Evolutionary conservation across 1,140 invertebrate genomes (phyloP), one percentile per base, ranked within the genome.

Genomic region (Drosophila insularis): DNA sequence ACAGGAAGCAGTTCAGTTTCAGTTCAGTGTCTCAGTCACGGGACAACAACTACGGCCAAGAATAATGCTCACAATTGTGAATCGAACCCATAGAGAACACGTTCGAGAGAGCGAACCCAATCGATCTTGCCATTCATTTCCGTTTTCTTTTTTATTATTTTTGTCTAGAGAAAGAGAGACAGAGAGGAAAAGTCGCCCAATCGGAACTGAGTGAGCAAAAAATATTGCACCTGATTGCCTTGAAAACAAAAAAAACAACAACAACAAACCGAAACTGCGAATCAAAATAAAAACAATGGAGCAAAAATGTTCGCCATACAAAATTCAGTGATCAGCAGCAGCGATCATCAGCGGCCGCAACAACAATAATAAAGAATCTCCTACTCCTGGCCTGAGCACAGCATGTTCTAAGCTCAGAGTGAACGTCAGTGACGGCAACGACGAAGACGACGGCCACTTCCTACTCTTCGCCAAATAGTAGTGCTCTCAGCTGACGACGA

Each of bases 171-270:
- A 46, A 2, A 46, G 6, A 19, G 14, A 8, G 43, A 46, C 7
- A 46, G 14, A 17, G 14, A 46, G 61, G n/a, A 60, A 71, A 71
- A 71, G 64, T 79, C 82, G 75, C 53, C 72, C 82, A 82, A 77
- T 89, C 84, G 82, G 82, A 86, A 86, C 82, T 61, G 78, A 72
- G 46, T 56, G 63, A 75, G 65, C 43, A 50, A 71, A 87, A 27
- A 74, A 81, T 89, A 77, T 80, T 89, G 80, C 84, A 89, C 84
- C 84, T 89, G 84, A 89, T 89, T 82, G 84, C 84, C 84, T 89
- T 89, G 84, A 89, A 37, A 37, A 37, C 32, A 35, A 35, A 35
- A 35, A 35, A 35, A 89, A 6, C 5, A 27, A 27, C 27, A 27
- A 27, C 27, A 27, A 27, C 27, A 82, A 82, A 56, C 67, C 69